A percentile compares a stretch with the other conserved stretches of the same genome.
Evolutionary conservation across 2,888 invertebrate species (phyloP).

Genomic region (Apeira syringaria): DNA sequence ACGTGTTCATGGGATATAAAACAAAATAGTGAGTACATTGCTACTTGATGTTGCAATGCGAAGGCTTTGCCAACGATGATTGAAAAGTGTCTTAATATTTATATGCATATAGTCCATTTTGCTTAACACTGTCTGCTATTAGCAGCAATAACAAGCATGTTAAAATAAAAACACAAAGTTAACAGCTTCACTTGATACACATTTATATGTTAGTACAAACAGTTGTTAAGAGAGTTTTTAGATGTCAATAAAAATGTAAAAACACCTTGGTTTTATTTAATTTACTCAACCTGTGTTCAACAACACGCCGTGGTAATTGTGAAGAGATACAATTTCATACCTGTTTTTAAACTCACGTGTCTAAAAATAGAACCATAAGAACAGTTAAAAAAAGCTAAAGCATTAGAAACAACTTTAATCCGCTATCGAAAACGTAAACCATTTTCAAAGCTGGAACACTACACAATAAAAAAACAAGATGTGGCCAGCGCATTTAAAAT

Average conservation of each 20-base stretch:
- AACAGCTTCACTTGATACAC: constrained; percentile 78
- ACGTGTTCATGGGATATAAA: constrained; percentile 49
- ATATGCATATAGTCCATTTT: constrained; percentile 56
- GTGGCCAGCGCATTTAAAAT: no score
- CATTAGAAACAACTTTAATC: no score
- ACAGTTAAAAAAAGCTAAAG: no score
- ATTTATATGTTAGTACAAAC: constrained; percentile 82
- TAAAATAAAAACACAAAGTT: constrained; percentile 60
- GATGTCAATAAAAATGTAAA: constrained; percentile 79
- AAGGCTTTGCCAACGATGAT: constrained; percentile 53
- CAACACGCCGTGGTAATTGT: no score
- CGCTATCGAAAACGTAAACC: no score
- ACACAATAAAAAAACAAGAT: no score
- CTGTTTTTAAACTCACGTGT: no score
- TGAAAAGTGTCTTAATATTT: constrained; percentile 57
- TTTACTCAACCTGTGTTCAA: no score
- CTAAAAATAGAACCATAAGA: no score
- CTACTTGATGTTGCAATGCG: constrained; percentile 37
- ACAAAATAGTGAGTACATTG: constrained; percentile 30
- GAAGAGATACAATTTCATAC: no score
- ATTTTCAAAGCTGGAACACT: no score
- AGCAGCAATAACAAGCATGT: constrained; percentile 68
- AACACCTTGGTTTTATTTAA: constrained; percentile 43
- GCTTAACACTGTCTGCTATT: constrained; percentile 62
- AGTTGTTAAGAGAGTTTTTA: constrained; percentile 78